Percentiles rank a stretch among this genome's conserved stretches.
phyloP scores from a whole-genome alignment of 2,113 vertebrate genomes.

The Isurus oxyrinchus region DNA sequence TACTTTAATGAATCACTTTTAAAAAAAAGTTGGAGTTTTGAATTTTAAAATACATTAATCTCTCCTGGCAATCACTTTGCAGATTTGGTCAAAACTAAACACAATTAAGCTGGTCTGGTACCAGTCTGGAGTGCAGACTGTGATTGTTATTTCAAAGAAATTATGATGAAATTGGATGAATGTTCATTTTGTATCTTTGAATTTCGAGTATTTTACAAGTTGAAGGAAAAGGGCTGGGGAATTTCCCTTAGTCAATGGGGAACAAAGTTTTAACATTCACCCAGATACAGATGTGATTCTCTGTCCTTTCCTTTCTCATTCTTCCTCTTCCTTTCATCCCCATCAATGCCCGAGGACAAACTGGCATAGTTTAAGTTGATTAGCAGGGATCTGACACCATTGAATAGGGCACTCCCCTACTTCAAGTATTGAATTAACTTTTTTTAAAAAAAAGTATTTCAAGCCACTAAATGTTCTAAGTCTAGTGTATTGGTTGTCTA shows the following conservation, averaged over 20 bases:
- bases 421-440: neutral
- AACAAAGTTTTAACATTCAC: neutral
- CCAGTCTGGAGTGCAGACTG: neutral
- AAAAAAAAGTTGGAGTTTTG: neutral
- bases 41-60: neutral
- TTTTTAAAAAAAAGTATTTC: neutral
- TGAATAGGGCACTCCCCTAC: neutral
- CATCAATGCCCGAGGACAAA: neutral
- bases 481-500: neutral
- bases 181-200: neutral
- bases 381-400: neutral
- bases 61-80: neutral
- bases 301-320: neutral
- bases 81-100: neutral
- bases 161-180: neutral
- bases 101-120: neutral
- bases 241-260: neutral
- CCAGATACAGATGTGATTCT: neutral
- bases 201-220: neutral
- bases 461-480: neutral
- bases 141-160: neutral
- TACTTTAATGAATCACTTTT: neutral
- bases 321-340: neutral
- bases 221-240: neutral
- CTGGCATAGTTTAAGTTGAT: neutral